Evolutionary conservation across 2,797 vertebrate genomes (phyloP), one percentile per base, ranked within the genome.

Genomic region (Cuculus canorus): DNA sequence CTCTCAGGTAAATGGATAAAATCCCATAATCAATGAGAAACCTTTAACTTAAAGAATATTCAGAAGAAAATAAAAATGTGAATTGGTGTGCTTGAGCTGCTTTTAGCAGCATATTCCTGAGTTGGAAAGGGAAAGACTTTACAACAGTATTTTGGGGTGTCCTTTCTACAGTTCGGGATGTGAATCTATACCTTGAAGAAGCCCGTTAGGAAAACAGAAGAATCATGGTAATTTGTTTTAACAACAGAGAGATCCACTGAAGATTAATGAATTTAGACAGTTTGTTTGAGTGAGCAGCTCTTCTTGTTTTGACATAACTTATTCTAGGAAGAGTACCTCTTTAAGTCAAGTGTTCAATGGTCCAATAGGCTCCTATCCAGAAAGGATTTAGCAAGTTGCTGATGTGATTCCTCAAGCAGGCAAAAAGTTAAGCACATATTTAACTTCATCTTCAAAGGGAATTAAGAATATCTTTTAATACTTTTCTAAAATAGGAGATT

Each of bases 1-100:
- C 69, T 99, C 99, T 27, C 99, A 99, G 99, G 99, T 99, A 93
- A 97, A 69, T 12, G 30, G 17, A 15, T 81, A 14, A 54, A 88
- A 75, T 57, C n/a, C 37, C 11, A 25, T 50, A 8, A 32, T 18
- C 15, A 25, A 32, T 1, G 3, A 76, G 48, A 50, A 70, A 75
- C 10, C 10, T 89, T 72, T 28, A 25, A 52, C 7, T 52, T 13
- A 8, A 33, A 82, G 43, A 45, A 13, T 48, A 60, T 90, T 86
- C 52, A 32, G 59, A 47, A 48, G 54, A 45, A 54, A 43, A 63
- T 83, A 43, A 7, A 35, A 53, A 27, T 59, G 28, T 32, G 22
- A 3, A 35, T 59, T 25, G 22, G 13, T 77, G 23, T 11, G 0
- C 60, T 27, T 60, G 43, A 28, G n/a, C 47, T 63, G 37, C 48